Base-by-base conservation (phyloP, 2,888 invertebrate species). In the Sphinx pinastri region DNA sequence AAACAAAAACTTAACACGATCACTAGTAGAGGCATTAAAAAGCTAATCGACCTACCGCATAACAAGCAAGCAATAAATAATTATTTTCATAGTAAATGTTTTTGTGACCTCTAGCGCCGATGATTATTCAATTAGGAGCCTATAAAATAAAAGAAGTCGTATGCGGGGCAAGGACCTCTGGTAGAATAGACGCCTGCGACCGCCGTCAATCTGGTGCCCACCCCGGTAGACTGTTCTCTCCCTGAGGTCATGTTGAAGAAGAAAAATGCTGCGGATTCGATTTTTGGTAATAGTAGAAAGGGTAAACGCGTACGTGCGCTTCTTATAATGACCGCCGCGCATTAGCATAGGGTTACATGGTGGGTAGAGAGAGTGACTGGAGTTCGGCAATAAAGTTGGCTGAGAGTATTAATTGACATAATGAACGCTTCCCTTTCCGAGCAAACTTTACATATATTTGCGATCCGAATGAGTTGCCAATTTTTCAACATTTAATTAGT, bases 61-160 rank as follows among this genome's bases (percentile, higher is more conserved):
- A 58, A 58, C 58, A 58, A 31, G 13, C 58, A 58, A 14, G 25
- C 7, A 8, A 57, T 57, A 57, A 25, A 10, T 57, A 57, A 57
- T 25, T 57, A 57, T 57, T 57, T 19, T 57, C 55, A 52, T 52
- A 52, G 52, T 52, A 52, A 52, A 13, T n/a, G 52, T 52, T 14
- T 52, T 52, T 52, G n/a, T 52, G 52, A 52, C 52, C 13, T 13
- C 12, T 7, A 51, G 51, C 51, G 10, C 7, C 51, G 11, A 51
- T 51, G 51, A 51, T 51, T 51, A 51, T 51, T 51, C 13, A 51
- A 51, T 51, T 51, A 51, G 51, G 13, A 12, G 51, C 51, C 51
- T 51, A 51, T 51, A 51, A 51, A 51, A 51, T 11, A 5, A 51
- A 13, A 7, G 7, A 13, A 13, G 0, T 4, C 51, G 51, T 51